Evolutionary conservation across 2,888 invertebrate genomes (phyloP), one percentile per base, ranked within the genome.

Genomic region (Nesidiocoris tenuis): DNA sequence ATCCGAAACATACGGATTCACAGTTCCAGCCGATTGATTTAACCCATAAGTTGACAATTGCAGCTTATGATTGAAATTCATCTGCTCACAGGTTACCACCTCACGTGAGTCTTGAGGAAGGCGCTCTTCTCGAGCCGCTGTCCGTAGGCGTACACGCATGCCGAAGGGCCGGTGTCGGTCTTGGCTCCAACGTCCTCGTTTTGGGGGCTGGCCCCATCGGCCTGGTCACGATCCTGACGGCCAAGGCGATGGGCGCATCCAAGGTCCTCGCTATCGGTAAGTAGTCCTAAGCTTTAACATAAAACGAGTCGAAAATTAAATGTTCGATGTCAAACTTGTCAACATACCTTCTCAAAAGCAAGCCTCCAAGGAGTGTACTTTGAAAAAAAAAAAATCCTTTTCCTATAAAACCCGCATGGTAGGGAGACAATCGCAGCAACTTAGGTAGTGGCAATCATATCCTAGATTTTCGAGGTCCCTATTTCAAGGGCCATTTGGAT

Each of bases 141-240:
- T 90, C 96, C 0, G 97, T 98, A 23, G 98, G 92, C 5, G 93
- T 98, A 0, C 96, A 97, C 85, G 95, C 96, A 72, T 97, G 97
- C 81, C 88, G 91, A 72, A 89, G 95, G 79, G 96, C 91, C 7
- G 88, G 89, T 1, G 88, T 98, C 16, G 85, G 86, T 0, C 86
- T 92, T 0, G 93, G 91, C 0, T 88, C 90, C 54, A 85, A 85
- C 0, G 91, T 94, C 68, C 85, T 95, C 22, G 88, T 95, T 81
- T 85, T 92, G 70, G 95, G 95, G 17, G 92, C 94, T 0, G 96
- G 96, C 1, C 95, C 96, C 2, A 95, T 96, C 80, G 96, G 96
- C 3, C 86, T 96, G 25, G 91, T 96, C 17, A 90, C 89, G 59
- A 82, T 96, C 80, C 83, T 96, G 63, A 87, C 90, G 0, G 95